These are phyloP conservation scores for Neuroscelio doddi DNA, from an alignment of 2,888 invertebrate species.

Conservation along the genomic window DNA sequence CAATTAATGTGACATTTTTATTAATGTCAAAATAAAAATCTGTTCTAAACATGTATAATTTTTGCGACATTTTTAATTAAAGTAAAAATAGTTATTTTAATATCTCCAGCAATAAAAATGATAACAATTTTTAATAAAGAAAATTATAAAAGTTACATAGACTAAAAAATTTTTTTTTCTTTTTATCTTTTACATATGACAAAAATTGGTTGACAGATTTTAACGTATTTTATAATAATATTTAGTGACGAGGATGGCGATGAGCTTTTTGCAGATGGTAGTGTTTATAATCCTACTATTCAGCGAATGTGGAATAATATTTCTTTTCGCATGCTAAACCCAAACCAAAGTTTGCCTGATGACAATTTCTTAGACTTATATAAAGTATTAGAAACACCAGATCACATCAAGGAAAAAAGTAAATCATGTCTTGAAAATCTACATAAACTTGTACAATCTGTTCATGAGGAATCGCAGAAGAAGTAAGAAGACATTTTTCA, in stretches of 20 bases:
- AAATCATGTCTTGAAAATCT: background rate
- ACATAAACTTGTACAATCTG: background rate
- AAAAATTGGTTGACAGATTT: too few relatives aligned
- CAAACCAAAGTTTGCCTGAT: background rate
- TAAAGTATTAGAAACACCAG: background rate
- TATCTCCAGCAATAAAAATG: too few relatives aligned
- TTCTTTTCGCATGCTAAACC: background rate
- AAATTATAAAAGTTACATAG: too few relatives aligned
- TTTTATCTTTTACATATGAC: too few relatives aligned
- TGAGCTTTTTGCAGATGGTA: background rate
- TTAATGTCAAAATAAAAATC: too few relatives aligned
- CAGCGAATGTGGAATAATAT: background rate
- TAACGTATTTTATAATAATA: background rate
- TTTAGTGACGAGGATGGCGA: background rate
- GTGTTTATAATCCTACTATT: background rate
- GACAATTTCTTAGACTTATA: background rate
- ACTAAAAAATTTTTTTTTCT: too few relatives aligned
- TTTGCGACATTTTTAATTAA: too few relatives aligned
- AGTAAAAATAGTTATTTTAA: too few relatives aligned
- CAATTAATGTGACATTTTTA: too few relatives aligned
- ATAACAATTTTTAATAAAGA: too few relatives aligned
- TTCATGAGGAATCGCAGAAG: background rate
- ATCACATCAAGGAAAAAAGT: constrained; percentile 1
- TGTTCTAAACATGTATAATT: too few relatives aligned
- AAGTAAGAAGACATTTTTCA: background rate